A percentile compares a stretch with the other conserved stretches of the same genome.
phyloP scores from a whole-genome alignment of 2,113 vertebrate species.

The Tetrax tetrax region DNA sequence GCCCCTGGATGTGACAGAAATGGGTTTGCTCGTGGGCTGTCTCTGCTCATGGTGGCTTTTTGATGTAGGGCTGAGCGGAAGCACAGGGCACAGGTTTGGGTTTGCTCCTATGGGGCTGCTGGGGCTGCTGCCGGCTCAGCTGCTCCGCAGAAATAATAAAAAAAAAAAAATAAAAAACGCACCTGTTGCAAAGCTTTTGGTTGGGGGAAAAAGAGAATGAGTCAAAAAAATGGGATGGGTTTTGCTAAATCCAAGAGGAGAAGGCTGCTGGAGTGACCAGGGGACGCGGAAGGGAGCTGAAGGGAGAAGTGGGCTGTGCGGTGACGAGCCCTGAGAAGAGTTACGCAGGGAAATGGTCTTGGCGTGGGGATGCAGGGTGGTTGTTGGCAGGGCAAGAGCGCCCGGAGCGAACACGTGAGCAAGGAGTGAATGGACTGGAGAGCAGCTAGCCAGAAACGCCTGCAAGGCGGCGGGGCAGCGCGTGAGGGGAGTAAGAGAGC shows the following conservation, averaged over 20 bases:
- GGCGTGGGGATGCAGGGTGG: neutral
- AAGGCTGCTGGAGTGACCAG: neutral
- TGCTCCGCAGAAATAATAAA: neutral
- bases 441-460: neutral
- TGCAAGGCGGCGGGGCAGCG: neutral
- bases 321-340: neutral
- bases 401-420: rapidly evolving
- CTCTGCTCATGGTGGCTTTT: neutral
- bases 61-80: neutral
- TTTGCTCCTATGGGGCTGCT: neutral
- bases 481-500: neutral
- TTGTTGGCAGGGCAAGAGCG: neutral
- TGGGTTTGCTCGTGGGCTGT: neutral
- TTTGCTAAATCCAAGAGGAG: neutral
- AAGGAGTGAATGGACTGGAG: neutral
- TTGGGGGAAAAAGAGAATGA: neutral
- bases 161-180: too few relatives aligned
- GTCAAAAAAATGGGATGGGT: neutral
- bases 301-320: neutral
- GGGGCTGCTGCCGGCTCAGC: neutral
- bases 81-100: neutral
- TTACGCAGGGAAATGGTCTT: neutral
- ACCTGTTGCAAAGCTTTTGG: neutral
- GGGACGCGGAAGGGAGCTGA: neutral
- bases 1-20: neutral